These are phyloP conservation scores for Cyclura pinguis DNA, from an alignment of 2,797 vertebrate genomes.

Conservation along the genomic window DNA sequence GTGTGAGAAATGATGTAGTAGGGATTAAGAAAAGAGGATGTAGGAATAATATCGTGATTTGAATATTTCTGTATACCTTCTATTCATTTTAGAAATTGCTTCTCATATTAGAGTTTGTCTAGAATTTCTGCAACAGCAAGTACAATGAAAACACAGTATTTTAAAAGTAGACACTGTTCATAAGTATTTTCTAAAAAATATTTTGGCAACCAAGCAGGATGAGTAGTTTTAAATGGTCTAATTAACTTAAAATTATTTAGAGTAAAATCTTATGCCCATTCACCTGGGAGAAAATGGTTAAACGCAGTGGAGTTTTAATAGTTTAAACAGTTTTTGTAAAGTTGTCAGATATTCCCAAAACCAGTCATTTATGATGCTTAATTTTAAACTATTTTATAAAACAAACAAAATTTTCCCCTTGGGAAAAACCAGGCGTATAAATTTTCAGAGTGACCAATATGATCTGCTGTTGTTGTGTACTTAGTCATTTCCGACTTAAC, in stretches of 20 bases:
- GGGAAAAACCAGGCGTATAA: slow-evolving; percentile 40
- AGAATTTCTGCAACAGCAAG: not conserved
- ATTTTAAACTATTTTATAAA: not conserved
- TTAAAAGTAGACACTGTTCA: not conserved
- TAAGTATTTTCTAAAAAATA: not conserved
- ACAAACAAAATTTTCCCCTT: slow-evolving; percentile 44
- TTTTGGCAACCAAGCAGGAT: not conserved
- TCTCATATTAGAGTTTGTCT: no score
- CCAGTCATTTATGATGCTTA: not conserved
- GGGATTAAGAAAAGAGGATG: not conserved
- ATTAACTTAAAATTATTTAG: no score
- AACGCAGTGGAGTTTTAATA: no score
- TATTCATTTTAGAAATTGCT: no score
- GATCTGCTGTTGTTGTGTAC: no score
- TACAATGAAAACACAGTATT: not conserved
- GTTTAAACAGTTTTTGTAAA: not conserved
- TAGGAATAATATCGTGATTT: not conserved
- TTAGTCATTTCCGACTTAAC: no score
- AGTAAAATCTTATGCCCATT: not conserved
- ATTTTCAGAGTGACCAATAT: slow-evolving; percentile 35
- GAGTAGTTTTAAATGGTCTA: not conserved
- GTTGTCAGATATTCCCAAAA: not conserved
- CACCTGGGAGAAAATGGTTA: no score
- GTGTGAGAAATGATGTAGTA: not conserved
- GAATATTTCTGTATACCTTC: no score